Conservation (phyloP, 2,113 vertebrate genomes). For the Scophthalmus maximus region DNA sequence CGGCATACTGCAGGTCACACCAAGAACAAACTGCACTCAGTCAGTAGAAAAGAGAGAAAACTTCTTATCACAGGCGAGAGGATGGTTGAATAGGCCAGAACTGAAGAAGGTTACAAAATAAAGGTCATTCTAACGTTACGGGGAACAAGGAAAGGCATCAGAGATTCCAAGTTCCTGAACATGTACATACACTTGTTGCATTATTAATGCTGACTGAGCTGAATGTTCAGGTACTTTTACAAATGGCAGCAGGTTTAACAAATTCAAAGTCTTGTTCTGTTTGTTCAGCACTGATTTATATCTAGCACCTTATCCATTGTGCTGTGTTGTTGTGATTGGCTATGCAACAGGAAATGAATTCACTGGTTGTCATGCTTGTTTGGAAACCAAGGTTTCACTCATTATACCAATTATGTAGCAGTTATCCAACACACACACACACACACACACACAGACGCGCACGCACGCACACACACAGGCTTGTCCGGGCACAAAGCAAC, state of each 20-base stretch:
- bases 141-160: background rate
- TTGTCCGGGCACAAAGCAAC: slow-evolving; percentile 1
- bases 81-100: background rate
- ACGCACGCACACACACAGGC: background rate
- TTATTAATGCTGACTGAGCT: slow-evolving; percentile 4
- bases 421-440: slow-evolving; percentile 7
- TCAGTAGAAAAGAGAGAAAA: background rate
- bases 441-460: background rate
- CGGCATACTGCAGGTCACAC: background rate
- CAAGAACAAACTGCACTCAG: background rate
- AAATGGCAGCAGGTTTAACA: background rate
- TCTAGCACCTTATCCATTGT: background rate
- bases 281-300: slow-evolving; percentile 8
- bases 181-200: background rate
- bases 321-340: slow-evolving; percentile 32
- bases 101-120: background rate
- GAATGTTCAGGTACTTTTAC: background rate
- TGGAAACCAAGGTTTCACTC: slow-evolving; percentile 5
- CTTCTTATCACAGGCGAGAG: background rate
- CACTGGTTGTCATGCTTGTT: slow-evolving; percentile 15
- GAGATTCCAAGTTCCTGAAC: background rate
- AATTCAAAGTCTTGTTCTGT: background rate
- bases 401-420: slow-evolving; percentile 12
- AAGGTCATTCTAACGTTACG: background rate
- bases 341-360: slow-evolving; percentile 45